Evolutionary conservation across 2,113 vertebrate genomes (phyloP), one percentile per base, ranked within the genome.

Genomic region (Callipepla californica): DNA sequence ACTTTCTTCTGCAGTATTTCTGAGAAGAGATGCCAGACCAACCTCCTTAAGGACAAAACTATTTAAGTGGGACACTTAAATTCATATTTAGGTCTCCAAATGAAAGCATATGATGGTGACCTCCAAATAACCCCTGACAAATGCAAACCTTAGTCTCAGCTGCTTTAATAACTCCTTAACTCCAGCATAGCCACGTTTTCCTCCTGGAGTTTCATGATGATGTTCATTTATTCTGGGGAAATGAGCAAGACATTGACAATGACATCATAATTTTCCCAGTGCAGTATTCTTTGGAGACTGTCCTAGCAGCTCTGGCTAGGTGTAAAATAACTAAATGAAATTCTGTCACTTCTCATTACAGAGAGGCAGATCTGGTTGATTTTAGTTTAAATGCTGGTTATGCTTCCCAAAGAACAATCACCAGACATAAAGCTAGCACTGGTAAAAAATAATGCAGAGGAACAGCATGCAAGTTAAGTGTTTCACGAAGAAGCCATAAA

Each of bases 141-240:
- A 80, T 61, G 32, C 68, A 93, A 87, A 94, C 65, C 55, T 92
- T 44, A 51, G 34, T 58, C 65, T 93, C 93, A 91, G 79, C 68
- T 96, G 78, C 28, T 88, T 94, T 92, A 95, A 89, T 51, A 82
- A 75, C 79, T 92, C 67, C 67, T 80, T 92, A 94, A 94, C 72
- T 89, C 63, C 57, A 77, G 38, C 38, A 78, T 28, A 77, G 75
- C 34, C 42, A 82, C 73, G 59, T 91, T 94, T 85, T 94, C 85
- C 84, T 94, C 84, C 87, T 92, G 92, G 84, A 96, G 78, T 91
- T 95, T 89, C 30, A 6, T 93, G 91, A 83, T 91, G 87, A 87
- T 85, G 81, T 94, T 93, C 85, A 92, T 96, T 96, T 95, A 72
- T 95, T 87, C 72, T 67, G 63, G 65, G 34, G 85, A 94, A 95